Evolutionary conservation across 2,113 vertebrate species (phyloP), one percentile per base, ranked within the genome.

Genomic region (Fregetta grallaria): DNA sequence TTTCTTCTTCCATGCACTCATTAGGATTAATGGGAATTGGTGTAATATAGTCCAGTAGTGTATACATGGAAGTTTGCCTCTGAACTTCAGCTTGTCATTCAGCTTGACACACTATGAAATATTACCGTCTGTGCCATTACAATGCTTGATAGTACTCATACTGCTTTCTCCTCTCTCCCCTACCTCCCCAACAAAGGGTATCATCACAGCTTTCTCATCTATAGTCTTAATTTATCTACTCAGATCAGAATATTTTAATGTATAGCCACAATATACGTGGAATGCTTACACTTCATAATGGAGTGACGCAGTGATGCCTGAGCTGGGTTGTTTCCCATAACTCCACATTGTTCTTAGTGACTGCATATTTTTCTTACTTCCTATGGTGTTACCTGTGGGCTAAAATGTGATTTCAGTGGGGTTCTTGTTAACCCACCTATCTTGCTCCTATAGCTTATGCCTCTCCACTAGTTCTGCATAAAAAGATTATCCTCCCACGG

Each of bases 171-270:
- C 23, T 45, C 47, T 29, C 2, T 34, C n/a, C 34, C 4, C 9
- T 10, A 56, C 2, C 6, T 32, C 22, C 3, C 4, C 59, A 81
- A 7, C 1, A 45, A 6, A 56, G 9, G 2, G 15, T 49, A 27
- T 30, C 12, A 7, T 56, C 15, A 21, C 9, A 66, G 6, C 13
- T 66, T 61, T 52, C 30, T 9, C 27, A 56, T 27, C 17, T 56
- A 18, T 40, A 62, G 7, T 36, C 11, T 6, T 85, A 36, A 58
- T 36, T 29, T 93, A 5, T 4, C 22, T 75, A 5, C 18, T 22
- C 6, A 42, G 3, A 3, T 58, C 20, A n/a, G 29, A 75, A 32
- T 65, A 55, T 11, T 67, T 73, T 75, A 71, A 68, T 45, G 5
- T 50, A 27, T 45, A 40, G 18, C 3, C 20, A 26, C 5, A 29